Percentiles rank a stretch among this genome's conserved stretches.
phyloP scores from a whole-genome alignment of 2,113 vertebrate species.

The Promerops cafer region DNA sequence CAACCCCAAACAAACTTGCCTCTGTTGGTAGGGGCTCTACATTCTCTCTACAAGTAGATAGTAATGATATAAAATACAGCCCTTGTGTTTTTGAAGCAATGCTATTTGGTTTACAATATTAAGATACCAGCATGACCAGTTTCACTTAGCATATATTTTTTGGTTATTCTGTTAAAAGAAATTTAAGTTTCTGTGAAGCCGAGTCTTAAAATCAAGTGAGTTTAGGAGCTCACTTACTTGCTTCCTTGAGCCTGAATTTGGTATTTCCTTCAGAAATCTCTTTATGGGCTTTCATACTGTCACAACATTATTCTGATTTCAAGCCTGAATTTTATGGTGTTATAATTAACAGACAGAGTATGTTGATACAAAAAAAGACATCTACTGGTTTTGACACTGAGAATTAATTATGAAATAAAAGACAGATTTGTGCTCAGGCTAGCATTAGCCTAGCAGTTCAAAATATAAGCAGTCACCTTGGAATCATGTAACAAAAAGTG shows the following conservation, averaged over 20 bases:
- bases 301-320: not conserved
- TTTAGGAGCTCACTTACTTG: not conserved
- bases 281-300: not conserved
- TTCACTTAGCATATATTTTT: not conserved
- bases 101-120: not conserved
- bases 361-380: constrained; percentile 62
- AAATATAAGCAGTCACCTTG: constrained; percentile 76
- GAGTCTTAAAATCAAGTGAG: not conserved
- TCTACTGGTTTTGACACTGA: constrained; percentile 71
- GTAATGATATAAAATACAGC: not conserved
- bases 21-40: not conserved
- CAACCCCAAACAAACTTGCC: not conserved
- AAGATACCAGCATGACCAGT: not conserved
- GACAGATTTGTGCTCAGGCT: constrained; percentile 72
- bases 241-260: not conserved
- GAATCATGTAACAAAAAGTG: constrained; percentile 65
- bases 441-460: constrained; percentile 71
- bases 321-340: constrained; percentile 19
- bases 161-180: not conserved
- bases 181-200: not conserved
- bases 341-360: constrained; percentile 68
- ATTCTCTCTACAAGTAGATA: not conserved
- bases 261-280: not conserved
- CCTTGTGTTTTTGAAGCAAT: not conserved
- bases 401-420: constrained; percentile 78